A percentile compares a stretch with the other conserved stretches of the same genome.
phyloP scores from a whole-genome alignment of 2,888 invertebrate genomes.

The Micropterix aruncella region DNA sequence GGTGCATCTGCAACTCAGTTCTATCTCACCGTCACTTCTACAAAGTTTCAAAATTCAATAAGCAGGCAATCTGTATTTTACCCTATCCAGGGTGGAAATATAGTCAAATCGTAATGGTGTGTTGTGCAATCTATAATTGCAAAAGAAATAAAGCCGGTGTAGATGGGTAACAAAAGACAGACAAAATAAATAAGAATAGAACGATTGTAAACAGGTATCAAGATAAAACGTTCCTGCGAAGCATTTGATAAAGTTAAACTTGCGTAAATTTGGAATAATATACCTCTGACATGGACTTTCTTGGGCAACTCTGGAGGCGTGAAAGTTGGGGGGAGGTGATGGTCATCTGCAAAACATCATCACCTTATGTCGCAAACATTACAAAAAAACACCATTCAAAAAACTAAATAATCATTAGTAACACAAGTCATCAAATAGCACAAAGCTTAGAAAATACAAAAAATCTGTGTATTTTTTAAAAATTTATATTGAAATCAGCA shows the following conservation, averaged over 20 bases:
- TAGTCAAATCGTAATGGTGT: too few relatives aligned
- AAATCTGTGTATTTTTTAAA: conserved; percentile 2
- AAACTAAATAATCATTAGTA: conserved; percentile 20
- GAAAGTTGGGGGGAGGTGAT: conserved; percentile 95
- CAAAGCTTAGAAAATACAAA: not conserved
- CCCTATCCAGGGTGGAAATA: too few relatives aligned
- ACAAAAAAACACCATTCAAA: conserved; percentile 26
- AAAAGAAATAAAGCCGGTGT: not conserved
- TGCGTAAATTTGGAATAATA: conserved; percentile 22
- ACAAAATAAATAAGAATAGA: not conserved
- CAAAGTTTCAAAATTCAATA: too few relatives aligned
- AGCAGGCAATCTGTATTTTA: too few relatives aligned
- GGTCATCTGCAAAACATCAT: conserved; percentile 88
- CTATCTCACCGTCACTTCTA: too few relatives aligned
- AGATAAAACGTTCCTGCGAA: not conserved
- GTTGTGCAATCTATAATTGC: not conserved
- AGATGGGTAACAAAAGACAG: not conserved
- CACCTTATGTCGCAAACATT: conserved; percentile 43
- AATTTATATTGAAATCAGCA: too few relatives aligned
- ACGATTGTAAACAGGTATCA: not conserved
- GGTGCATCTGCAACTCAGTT: too few relatives aligned
- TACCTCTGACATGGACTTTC: conserved; percentile 96
- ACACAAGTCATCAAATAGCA: too few relatives aligned
- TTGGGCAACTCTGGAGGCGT: conserved; percentile 98
- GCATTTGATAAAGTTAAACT: not conserved